phyloP scores from a whole-genome alignment of 2,797 vertebrate genomes.

The Chrosomus eos region DNA sequence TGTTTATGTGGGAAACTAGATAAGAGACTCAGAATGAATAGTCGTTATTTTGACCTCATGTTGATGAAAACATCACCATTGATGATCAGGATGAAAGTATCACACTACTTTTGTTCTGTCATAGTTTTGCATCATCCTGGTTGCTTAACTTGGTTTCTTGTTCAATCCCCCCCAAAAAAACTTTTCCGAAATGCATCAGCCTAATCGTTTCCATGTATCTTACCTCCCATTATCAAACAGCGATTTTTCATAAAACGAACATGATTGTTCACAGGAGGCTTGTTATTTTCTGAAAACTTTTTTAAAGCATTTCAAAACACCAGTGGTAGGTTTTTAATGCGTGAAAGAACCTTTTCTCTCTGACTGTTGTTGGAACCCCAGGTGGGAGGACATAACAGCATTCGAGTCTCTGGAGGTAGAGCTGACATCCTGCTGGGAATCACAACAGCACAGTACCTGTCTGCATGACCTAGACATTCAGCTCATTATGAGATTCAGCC shows the following conservation, averaged over 20 bases:
- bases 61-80: slow-evolving; percentile 6
- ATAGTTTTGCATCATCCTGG: too few species aligned
- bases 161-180: background rate
- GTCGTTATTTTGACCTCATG: slow-evolving; percentile 38
- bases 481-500: slow-evolving; percentile 58
- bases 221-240: slow-evolving; percentile 15
- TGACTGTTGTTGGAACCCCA: slow-evolving; percentile 41
- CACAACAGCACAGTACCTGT: slow-evolving; percentile 66
- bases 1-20: slow-evolving; percentile 12
- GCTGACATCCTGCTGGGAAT: slow-evolving; percentile 69
- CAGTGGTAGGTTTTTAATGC: slow-evolving; percentile 32
- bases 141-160: slow-evolving; percentile 3
- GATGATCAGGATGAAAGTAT: slow-evolving; percentile 14
- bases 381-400: slow-evolving; percentile 64
- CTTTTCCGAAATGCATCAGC: background rate
- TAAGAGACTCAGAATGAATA: slow-evolving; percentile 19
- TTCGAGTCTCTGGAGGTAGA: slow-evolving; percentile 58
- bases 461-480: slow-evolving; percentile 60
- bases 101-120: slow-evolving; percentile 25
- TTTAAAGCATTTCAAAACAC: slow-evolving; percentile 10
- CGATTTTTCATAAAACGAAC: background rate
- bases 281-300: slow-evolving; percentile 30
- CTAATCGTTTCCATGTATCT: slow-evolving; percentile 13
- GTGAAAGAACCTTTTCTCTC: slow-evolving; percentile 55
- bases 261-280: background rate